Evolutionary conservation across 2,113 vertebrate species (phyloP).

Genomic region (Rafetus swinhoei): DNA sequence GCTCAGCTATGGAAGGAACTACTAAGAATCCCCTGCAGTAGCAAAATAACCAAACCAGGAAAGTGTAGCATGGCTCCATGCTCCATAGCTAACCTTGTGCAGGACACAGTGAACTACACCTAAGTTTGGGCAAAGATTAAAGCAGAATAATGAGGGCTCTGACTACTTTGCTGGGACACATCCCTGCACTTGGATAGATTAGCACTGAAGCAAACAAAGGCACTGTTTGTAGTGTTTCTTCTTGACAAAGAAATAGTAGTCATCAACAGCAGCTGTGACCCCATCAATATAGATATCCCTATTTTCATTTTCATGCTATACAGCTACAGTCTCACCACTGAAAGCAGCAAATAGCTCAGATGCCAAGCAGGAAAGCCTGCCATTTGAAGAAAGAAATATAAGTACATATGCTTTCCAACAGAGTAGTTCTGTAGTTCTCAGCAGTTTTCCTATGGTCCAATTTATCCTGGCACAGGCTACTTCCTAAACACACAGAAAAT

Average conservation of each 20-base stretch:
- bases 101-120: neutral
- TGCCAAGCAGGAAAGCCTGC: constrained; percentile 35
- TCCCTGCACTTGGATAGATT: neutral
- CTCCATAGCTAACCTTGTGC: neutral
- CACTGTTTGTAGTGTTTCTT: constrained; percentile 47
- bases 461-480: neutral
- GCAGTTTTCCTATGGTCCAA: neutral
- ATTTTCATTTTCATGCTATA: constrained; percentile 52
- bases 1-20: neutral
- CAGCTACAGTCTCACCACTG: constrained; percentile 44
- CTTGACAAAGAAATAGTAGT: constrained; percentile 50
- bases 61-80: neutral
- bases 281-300: constrained; percentile 56
- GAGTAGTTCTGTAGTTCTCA: neutral
- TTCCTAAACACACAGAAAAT: neutral
- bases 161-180: neutral
- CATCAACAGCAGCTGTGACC: constrained; percentile 64
- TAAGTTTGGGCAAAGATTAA: neutral
- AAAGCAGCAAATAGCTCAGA: constrained; percentile 41
- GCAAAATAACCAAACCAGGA: neutral
- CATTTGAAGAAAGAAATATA: constrained; percentile 14
- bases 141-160: neutral
- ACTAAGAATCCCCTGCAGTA: neutral
- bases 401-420: constrained; percentile 23
- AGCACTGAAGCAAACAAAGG: neutral